phyloP scores from a whole-genome alignment of 2,888 invertebrate genomes.

The Eurytoma californica region DNA sequence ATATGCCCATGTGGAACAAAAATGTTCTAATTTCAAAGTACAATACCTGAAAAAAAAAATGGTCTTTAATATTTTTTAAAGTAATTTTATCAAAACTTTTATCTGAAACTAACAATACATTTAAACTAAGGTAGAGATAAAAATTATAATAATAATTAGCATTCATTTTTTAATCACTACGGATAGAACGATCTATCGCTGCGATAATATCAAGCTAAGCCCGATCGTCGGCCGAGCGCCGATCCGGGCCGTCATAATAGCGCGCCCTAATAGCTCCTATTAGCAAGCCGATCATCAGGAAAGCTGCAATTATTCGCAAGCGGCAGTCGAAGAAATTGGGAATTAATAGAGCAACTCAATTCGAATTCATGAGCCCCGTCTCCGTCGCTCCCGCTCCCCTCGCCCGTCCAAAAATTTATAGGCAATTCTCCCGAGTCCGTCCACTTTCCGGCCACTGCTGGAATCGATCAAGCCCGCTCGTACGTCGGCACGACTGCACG shows the following conservation, averaged over 20 bases:
- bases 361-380: slow-evolving; percentile 49
- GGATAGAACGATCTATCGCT: too few species aligned
- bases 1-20: too few species aligned
- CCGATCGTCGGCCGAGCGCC: background rate
- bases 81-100: too few species aligned
- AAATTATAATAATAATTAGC: too few species aligned
- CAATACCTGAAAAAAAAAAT: too few species aligned
- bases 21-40: too few species aligned
- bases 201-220: too few species aligned
- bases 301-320: slow-evolving; percentile 32
- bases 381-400: background rate
- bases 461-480: slow-evolving; percentile 11
- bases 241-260: slow-evolving; percentile 11
- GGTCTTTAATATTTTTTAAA: too few species aligned
- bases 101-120: too few species aligned
- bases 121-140: too few species aligned
- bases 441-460: slow-evolving; percentile 24
- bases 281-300: slow-evolving; percentile 4
- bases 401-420: slow-evolving; percentile 46
- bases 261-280: slow-evolving; percentile 19
- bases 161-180: too few species aligned
- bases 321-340: slow-evolving; percentile 31
- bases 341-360: slow-evolving; percentile 55
- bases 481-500: background rate
- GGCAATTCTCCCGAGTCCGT: slow-evolving; percentile 13